Percentiles rank a stretch among this genome's conserved stretches.
phyloP scores from a whole-genome alignment of 2,888 invertebrate species.

The Synergus itoensis region DNA sequence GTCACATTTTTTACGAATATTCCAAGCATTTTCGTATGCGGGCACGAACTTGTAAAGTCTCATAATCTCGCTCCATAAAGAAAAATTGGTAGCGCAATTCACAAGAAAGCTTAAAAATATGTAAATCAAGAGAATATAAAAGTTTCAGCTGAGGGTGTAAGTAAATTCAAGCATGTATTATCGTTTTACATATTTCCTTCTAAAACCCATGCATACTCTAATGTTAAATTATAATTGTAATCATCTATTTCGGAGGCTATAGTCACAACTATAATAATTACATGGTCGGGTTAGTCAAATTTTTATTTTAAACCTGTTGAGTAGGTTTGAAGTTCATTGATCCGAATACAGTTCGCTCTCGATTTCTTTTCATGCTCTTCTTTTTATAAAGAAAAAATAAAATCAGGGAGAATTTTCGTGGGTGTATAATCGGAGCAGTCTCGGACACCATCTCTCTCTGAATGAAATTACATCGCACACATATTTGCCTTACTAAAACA shows the following conservation, averaged over 20 bases:
- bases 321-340: slow-evolving; percentile 15
- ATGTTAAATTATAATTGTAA: not conserved
- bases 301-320: slow-evolving; percentile 15
- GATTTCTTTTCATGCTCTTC: not conserved
- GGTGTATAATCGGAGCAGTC: slow-evolving; percentile 33
- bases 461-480: slow-evolving; percentile 41
- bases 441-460: slow-evolving; percentile 14
- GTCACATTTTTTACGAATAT: slow-evolving; percentile 39
- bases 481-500: slow-evolving; percentile 37
- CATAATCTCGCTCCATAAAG: not conserved
- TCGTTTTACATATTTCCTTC: not conserved
- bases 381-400: slow-evolving; percentile 17
- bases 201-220: not conserved
- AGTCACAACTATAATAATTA: not conserved
- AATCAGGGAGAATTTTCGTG: slow-evolving; percentile 40
- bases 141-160: not conserved
- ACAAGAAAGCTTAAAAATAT: not conserved
- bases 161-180: not conserved
- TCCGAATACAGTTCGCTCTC: not conserved
- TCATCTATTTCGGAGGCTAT: not conserved
- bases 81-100: not conserved
- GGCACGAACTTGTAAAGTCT: slow-evolving; percentile 17
- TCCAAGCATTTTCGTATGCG: slow-evolving; percentile 34
- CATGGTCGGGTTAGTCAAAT: not conserved
- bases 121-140: not conserved